Conservation (phyloP, 2,888 invertebrate genomes). For the Rhagophthalmus giganteus region DNA sequence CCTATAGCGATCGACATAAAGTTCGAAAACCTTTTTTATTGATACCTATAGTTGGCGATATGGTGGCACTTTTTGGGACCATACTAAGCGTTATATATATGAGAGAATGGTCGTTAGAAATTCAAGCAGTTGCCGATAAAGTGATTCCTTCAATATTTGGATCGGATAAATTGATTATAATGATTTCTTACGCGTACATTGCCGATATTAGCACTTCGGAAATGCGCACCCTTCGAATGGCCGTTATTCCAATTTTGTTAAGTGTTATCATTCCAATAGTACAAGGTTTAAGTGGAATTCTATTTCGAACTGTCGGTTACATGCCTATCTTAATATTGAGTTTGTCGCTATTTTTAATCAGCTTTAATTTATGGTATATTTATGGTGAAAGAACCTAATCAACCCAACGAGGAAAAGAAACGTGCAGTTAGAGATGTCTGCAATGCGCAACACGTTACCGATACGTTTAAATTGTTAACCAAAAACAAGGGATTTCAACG, state of each 20-base stretch:
- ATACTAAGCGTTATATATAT: conserved; percentile 61
- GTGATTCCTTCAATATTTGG: conserved; percentile 63
- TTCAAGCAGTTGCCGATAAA: conserved; percentile 58
- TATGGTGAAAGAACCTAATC: conserved; percentile 43
- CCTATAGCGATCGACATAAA: conserved; percentile 52
- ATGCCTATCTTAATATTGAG: conserved; percentile 44
- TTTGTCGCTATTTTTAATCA: conserved; percentile 41
- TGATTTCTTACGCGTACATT: conserved; percentile 52
- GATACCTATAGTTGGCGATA: conserved; percentile 50
- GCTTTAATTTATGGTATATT: conserved; percentile 46
- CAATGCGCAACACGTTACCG: conserved; percentile 46
- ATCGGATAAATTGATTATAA: conserved; percentile 56
- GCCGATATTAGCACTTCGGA: conserved; percentile 58
- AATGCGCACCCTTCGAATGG: conserved; percentile 64
- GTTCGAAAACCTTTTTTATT: conserved; percentile 52
- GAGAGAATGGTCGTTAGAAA: conserved; percentile 58
- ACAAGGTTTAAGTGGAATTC: conserved; percentile 46
- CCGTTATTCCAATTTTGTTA: conserved; percentile 57
- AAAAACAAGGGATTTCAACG: conserved; percentile 43
- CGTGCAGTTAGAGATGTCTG: conserved; percentile 46
- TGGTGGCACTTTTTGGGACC: conserved; percentile 57
- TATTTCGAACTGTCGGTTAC: conserved; percentile 47
- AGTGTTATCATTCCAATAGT: conserved; percentile 42
- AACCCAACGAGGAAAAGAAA: conserved; percentile 22
- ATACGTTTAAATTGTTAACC: conserved; percentile 45